Conservation (phyloP, 2,888 invertebrate species). For the Abrostola tripartita region DNA sequence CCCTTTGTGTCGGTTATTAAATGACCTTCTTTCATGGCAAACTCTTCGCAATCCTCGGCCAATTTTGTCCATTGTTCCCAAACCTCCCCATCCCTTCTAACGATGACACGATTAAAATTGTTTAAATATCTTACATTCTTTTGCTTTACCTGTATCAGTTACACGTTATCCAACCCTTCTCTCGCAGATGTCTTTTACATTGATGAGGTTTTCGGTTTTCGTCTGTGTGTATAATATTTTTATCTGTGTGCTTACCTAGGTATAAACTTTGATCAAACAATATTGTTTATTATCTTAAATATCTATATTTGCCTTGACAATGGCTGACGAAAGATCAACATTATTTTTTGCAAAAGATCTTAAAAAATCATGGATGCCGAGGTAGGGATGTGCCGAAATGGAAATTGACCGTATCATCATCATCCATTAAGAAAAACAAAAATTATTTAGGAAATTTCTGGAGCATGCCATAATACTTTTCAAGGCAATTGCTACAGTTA, state of each 20-base stretch:
- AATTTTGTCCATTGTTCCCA: conserved; percentile 55
- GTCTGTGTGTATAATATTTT: conserved; percentile 9
- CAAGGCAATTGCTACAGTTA: not conserved
- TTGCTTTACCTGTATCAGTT: conserved; percentile 45
- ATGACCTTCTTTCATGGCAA: conserved; percentile 52
- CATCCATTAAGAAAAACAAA: too few relatives aligned
- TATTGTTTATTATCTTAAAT: not conserved
- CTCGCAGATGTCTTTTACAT: conserved; percentile 37
- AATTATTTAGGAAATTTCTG: not conserved
- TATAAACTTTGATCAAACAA: too few relatives aligned
- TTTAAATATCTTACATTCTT: conserved; percentile 51
- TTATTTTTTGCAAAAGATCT: too few relatives aligned
- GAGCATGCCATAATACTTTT: not conserved
- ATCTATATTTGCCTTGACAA: too few relatives aligned
- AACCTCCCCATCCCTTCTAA: conserved; percentile 39
- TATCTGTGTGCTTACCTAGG: not conserved
- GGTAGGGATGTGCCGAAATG: too few relatives aligned
- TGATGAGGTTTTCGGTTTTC: conserved; percentile 29
- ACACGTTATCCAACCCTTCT: conserved; percentile 26
- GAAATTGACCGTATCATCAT: too few relatives aligned
- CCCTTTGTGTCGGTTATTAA: conserved; percentile 55
- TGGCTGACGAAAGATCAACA: too few relatives aligned
- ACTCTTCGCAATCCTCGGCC: conserved; percentile 48
- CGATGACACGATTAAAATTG: conserved; percentile 59
- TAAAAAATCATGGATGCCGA: too few relatives aligned